Conservation (phyloP, 2,113 vertebrate genomes). For the Oryctolagus cuniculus region DNA sequence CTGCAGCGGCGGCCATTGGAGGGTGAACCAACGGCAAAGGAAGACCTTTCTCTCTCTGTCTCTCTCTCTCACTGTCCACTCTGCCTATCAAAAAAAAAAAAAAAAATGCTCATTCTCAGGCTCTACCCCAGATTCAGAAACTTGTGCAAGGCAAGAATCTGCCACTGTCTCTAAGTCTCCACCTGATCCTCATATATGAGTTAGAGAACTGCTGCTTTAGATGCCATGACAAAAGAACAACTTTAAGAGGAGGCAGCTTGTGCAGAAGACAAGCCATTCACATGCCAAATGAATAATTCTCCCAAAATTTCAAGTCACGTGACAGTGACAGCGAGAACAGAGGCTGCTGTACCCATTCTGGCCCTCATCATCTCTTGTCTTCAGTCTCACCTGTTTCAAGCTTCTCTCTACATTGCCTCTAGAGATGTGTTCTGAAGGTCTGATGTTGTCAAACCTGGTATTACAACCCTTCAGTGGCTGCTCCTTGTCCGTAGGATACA, state of each 20-base stretch:
- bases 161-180: background rate
- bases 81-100: no score
- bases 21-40: no score
- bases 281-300: background rate
- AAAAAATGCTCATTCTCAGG: background rate
- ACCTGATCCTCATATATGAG: background rate
- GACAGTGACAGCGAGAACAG: background rate
- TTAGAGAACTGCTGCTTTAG: background rate
- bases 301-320: background rate
- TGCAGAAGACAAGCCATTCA: background rate
- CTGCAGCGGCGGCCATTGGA: no score
- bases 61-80: no score
- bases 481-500: background rate
- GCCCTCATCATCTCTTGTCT: background rate
- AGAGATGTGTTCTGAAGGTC: background rate
- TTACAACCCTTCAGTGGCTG: background rate
- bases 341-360: background rate
- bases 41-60: no score
- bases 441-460: background rate
- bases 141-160: background rate
- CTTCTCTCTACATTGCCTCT: background rate
- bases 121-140: background rate
- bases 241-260: background rate
- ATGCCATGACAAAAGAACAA: constrained; percentile 14
- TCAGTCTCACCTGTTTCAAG: background rate